Evolutionary conservation across 2,113 vertebrate genomes (phyloP), one percentile per base, ranked within the genome.

Genomic region (Cavia aperea): DNA sequence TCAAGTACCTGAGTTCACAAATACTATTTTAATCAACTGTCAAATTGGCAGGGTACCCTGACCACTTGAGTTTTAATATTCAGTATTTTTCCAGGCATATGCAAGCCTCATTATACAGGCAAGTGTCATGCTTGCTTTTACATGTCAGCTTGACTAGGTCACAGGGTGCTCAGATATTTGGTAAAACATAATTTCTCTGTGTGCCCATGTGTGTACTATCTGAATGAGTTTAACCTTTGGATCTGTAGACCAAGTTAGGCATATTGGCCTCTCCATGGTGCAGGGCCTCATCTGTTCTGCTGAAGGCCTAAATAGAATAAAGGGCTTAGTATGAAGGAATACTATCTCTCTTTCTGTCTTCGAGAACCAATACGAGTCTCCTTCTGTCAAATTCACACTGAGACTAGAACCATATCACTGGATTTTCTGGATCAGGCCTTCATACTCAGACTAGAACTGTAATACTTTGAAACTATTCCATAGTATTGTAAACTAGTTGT

Each of bases 61-160:
- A 46, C 49, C 56, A 89, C 60, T 43, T 78, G 26, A 49, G 86
- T 92, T 86, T 82, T 90, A 86, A 83, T 86, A 83, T 58, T 92
- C 68, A 81, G 0, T 54, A 13, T 92, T 95, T 36, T 93, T 91
- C 36, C 16, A 72, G 24, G 26, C 11, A 91, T 95, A 92, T 49
- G 19, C 10, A 91, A 94, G 13, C 13, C 13, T 92, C 31, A 56
- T 60, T 73, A 12, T 70, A 23, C 10, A 63, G 16, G 21, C n/a
- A 62, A 82, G 7, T 77, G 2, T 68, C 31, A 81, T 39, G 33
- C 7, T 70, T 54, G 79, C 6, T 73, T 7, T 39, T 39, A 49
- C 77, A n/a, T 54, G 1, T 65, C 58, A 79, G 39, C 23, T n/a
- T 86, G n/a, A 16, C 23, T 31, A 43, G 56, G 7, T 8, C 3